Base-by-base conservation (phyloP, 1,140 invertebrate genomes). In the Platyura marginata region DNA sequence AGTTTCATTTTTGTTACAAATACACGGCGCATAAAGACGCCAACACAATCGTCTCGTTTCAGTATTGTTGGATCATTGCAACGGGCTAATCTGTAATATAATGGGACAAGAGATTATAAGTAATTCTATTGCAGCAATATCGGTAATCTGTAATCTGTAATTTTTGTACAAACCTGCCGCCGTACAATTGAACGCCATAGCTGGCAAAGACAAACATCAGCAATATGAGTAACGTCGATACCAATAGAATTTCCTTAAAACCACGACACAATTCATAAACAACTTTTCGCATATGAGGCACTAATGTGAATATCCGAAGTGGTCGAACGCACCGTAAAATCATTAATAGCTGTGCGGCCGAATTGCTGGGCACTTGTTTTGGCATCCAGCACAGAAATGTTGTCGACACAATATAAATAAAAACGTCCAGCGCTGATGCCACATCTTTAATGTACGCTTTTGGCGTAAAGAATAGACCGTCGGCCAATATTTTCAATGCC, bases 181-280 rank as follows among this genome's bases (percentile, higher is more conserved):
- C 96, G 61, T 95, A 97, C 34, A 98, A 64, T 57, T 98, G 95
- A 2, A 99, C 92, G 1, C 95, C 96, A 55, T 97, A 99, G 61
- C 88, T 95, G 36, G 95, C 94, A 64, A 99, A 99, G 15, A 98
- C 88, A 62, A 98, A 99, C 84, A 99, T 97, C 16, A 99, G 67
- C 2, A 98, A 75, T 51, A 98, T 94, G 21, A 99, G 67, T n/a
- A 99, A 67, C 10, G 95, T 92, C 1, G 93, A 97, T 66, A 94
- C 94, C 57, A 99, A 67, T 19, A 97, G 61, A 51, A 99, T 99
- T 70, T 99, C 95, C 65, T 97, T 98, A 64, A 98, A 99, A n/a
- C 96, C 95, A 47, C 92, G 71, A 54, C 93, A 96, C 21, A 99
- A 68, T 61, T 99, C 96, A 61, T 92, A 97, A 20, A 99, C 95